Conservation (phyloP, 2,888 invertebrate species). For the Molorchus minor region DNA sequence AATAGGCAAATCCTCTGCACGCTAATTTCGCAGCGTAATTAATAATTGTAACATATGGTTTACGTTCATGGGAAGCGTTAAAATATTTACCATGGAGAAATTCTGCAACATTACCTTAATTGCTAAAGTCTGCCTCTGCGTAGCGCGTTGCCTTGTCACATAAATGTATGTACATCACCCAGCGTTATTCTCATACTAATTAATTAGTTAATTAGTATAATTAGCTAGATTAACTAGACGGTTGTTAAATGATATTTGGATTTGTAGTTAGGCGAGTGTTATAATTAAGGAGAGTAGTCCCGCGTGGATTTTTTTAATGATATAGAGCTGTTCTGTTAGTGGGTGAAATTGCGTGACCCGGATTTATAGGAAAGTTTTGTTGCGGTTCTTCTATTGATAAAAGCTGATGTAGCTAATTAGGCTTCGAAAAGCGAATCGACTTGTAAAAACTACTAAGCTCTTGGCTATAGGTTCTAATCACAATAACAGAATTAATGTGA, state of each 20-base stretch:
- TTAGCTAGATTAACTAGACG: constrained; percentile 56
- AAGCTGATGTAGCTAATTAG: too few species aligned
- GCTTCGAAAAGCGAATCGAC: too few species aligned
- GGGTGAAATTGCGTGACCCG: too few species aligned
- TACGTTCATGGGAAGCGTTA: constrained; percentile 51
- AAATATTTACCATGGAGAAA: constrained; percentile 44
- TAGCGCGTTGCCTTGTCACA: constrained; percentile 42
- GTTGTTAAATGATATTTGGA: constrained; percentile 29
- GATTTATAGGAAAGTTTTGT: too few species aligned
- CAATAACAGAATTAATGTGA: too few species aligned
- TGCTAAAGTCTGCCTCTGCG: constrained; percentile 45
- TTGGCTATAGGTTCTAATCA: too few species aligned
- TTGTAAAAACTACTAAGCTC: too few species aligned
- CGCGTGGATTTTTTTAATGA: not conserved
- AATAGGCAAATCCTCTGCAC: constrained; percentile 41
- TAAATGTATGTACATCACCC: constrained; percentile 45
- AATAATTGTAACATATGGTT: constrained; percentile 52
- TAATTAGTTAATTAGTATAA: constrained; percentile 62
- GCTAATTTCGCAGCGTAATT: constrained; percentile 50
- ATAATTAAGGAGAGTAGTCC: not conserved
- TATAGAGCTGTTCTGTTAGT: too few species aligned
- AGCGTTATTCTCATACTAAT: constrained; percentile 55
- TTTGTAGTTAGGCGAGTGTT: not conserved
- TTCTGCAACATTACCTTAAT: constrained; percentile 53
- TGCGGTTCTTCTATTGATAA: too few species aligned